These are phyloP conservation scores for Acridotheres tristis DNA, from an alignment of 2,797 vertebrate genomes.

Conservation along the genomic window DNA sequence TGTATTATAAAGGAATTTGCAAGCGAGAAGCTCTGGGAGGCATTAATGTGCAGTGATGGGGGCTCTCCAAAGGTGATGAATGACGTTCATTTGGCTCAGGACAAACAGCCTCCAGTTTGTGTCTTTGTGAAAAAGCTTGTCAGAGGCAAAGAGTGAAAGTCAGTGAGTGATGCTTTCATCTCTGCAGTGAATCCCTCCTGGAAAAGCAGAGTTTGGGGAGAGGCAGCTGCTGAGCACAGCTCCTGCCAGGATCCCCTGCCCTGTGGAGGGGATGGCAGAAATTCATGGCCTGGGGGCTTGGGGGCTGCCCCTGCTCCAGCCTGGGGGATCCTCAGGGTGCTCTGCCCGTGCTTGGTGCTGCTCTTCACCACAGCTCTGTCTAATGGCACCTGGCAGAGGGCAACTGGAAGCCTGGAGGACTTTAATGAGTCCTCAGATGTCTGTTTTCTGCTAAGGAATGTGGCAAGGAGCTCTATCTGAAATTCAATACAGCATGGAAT, in stretches of 20 bases:
- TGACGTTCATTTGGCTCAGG: not conserved
- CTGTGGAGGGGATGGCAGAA: rapidly evolving
- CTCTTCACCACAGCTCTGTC: rapidly evolving
- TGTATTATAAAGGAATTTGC: constrained; percentile 49
- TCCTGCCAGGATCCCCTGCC: not conserved
- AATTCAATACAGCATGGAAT: constrained; percentile 11
- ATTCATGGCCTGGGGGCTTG: rapidly evolving
- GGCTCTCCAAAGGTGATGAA: constrained; percentile 27
- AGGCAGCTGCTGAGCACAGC: not conserved
- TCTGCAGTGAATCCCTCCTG: not conserved
- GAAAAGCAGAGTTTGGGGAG: not conserved
- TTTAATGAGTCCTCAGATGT: constrained; percentile 28
- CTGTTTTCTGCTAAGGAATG: constrained; percentile 30
- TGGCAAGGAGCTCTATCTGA: constrained; percentile 8
- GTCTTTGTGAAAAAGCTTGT: not conserved
- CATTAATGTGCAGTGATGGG: not conserved
- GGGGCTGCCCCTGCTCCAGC: not conserved
- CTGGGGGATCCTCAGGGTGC: rapidly evolving
- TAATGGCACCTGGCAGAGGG: not conserved
- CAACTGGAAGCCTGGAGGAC: not conserved
- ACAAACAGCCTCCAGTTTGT: not conserved
- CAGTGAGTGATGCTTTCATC: not conserved
- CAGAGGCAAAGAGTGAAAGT: not conserved
- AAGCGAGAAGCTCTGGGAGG: constrained; percentile 16
- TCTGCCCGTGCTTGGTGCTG: not conserved